phyloP scores from a whole-genome alignment of 2,888 invertebrate species.

The Linyphia triangularis region DNA sequence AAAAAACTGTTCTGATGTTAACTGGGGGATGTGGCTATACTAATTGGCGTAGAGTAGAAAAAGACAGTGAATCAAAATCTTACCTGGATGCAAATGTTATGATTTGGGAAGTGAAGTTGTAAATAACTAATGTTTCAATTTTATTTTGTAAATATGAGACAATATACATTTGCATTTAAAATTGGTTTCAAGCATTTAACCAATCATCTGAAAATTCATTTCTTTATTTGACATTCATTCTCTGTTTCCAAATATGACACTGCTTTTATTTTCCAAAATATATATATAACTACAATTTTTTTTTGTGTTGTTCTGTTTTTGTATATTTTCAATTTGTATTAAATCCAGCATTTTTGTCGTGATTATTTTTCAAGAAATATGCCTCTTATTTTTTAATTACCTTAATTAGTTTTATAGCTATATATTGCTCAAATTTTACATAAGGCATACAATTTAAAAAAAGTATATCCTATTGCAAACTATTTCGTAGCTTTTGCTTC shows the following conservation, averaged over 20 bases:
- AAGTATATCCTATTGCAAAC: too few relatives aligned
- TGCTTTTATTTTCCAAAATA: not conserved
- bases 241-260: not conserved
- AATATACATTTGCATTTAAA: not conserved
- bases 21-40: constrained; percentile 94
- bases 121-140: constrained; percentile 2
- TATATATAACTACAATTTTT: not conserved
- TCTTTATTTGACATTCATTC: not conserved
- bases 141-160: not conserved
- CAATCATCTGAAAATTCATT: not conserved
- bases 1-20: constrained; percentile 87
- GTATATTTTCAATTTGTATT: too few relatives aligned
- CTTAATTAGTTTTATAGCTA: too few relatives aligned
- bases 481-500: too few relatives aligned
- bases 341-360: too few relatives aligned
- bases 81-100: constrained; percentile 89
- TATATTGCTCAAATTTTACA: too few relatives aligned
- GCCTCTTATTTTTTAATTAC: too few relatives aligned
- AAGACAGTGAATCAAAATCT: constrained; percentile 80
- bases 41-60: constrained; percentile 89
- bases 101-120: constrained; percentile 89
- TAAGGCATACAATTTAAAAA: too few relatives aligned
- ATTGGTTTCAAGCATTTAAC: not conserved
- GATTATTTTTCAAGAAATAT: too few relatives aligned
- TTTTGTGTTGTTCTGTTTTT: not conserved